phyloP scores from a whole-genome alignment of 2,113 vertebrate species.

The Brevimyrus niger region DNA sequence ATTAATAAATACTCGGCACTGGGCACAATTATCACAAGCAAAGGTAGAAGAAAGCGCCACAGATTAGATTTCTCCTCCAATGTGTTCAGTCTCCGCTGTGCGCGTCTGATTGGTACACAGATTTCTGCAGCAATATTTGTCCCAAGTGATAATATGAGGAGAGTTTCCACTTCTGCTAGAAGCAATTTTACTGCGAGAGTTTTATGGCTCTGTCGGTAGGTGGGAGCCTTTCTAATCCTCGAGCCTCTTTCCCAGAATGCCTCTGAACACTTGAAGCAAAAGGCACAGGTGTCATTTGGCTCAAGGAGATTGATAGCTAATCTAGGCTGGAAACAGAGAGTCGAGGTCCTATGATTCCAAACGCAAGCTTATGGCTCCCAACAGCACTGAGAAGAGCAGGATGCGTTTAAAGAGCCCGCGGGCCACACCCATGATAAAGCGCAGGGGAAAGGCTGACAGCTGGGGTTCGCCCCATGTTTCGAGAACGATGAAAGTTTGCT shows the following conservation, averaged over 20 bases:
- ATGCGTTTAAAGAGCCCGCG: background rate
- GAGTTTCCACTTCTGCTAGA: background rate
- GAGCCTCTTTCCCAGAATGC: background rate
- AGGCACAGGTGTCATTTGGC: slow-evolving; percentile 3
- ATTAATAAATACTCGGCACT: background rate
- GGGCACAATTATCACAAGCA: background rate
- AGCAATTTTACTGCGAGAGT: background rate
- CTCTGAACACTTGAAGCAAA: slow-evolving; percentile 6
- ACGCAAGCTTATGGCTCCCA: background rate
- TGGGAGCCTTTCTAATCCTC: background rate
- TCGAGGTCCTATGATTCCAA: background rate
- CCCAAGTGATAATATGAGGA: background rate
- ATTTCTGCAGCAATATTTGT: background rate
- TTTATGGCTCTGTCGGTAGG: background rate
- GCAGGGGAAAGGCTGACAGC: background rate
- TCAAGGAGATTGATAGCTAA: background rate
- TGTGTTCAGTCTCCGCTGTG: background rate
- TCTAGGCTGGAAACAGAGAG: background rate
- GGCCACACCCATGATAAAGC: background rate
- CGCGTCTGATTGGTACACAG: background rate
- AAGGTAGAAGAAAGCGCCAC: background rate
- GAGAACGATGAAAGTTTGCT: background rate
- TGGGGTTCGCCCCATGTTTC: background rate
- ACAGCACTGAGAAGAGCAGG: background rate
- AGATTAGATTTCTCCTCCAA: slow-evolving; percentile 1